Evolutionary conservation across 1,140 invertebrate genomes (phyloP), one percentile per base, ranked within the genome.

Genomic region (Capitella teleta): DNA sequence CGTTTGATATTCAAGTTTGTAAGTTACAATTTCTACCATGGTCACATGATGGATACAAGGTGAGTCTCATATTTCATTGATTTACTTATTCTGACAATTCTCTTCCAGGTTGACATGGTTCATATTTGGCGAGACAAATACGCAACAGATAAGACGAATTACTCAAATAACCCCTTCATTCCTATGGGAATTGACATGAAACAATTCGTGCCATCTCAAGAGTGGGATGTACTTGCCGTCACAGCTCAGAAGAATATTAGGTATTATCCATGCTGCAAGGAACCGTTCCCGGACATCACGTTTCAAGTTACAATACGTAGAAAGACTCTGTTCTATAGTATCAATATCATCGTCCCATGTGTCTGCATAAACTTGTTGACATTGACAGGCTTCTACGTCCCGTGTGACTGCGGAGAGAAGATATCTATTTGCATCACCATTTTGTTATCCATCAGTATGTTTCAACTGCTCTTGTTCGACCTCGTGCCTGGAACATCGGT

Each of bases 221-320:
- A 98, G 76, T 98, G 95, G 95, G 95, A 98, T 73, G 93, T 98
- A 62, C 78, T 99, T 44, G 87, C 90, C 75, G 94, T 98, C 47
- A 91, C 93, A 2, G 70, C 68, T 1, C 47, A 56, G 43, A 60
- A 63, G 18, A 64, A 66, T 41, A 56, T 58, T 34, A 62, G 61
- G 12, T 60, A 60, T 37, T 70, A 97, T 75, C 93, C 50, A 53
- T 58, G 70, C 51, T 71, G 68, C 47, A 4, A 28, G 64, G 67
- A 70, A 18, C 63, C 61, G 5, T 72, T 63, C 47, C 62, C 67
- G 3, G 72, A 74, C 46, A 66, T 74, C 16, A 72, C 67, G 5
- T 74, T 73, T 52, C 61, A 61, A 47, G 51, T 74, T 24, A 61
- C 60, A n/a, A 64, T 74, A 51, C 49, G 71, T 23, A 53, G 71